Base-by-base conservation (phyloP, 2,888 invertebrate genomes). In the Metalampra italica region DNA sequence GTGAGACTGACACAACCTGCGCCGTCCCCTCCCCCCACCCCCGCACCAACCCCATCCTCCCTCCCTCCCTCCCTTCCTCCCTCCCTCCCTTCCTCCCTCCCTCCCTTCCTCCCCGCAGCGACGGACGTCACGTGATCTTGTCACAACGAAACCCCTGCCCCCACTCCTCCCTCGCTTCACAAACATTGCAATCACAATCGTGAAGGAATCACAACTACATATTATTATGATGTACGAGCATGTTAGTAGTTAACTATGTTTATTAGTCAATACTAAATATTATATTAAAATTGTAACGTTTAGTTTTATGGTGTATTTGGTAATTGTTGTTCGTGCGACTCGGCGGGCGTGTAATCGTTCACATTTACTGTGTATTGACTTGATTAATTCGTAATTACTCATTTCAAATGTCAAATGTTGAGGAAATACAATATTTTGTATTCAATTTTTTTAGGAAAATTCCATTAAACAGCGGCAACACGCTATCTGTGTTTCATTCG, bases 361-460 rank as follows among this genome's bases (percentile, higher is more conserved):
- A 79, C 78, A 80, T 36, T 8, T 30, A 1, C 82, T 84, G 84
- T 84, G 81, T 83, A 83, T 42, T 74, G 84, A 22, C n/a, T 22
- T 5, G 22, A 22, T 22, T 22, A 22, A 22, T 22, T 22, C 5
- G 5, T 32, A 9, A 32, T 11, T 8, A 79, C 83, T 84, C 82
- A 81, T 84, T 85, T 84, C 84, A 82, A 82, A 82, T 85, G 74
- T 80, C 83, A 83, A 79, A 79, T 83, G 86, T 86, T 87, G 84
- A 82, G 78, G 78, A 83, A 87, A 87, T 83, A 88, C 82, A 82
- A 88, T 89, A 89, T 89, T 89, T 89, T 89, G 87, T 89, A 89
- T 89, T 88, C 88, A 86, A 88, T 85, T 88, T 89, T 89, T 88
- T 81, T 88, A 89, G 85, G 78, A 88, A 88, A 89, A 87, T 83